phyloP scores from a whole-genome alignment of 2,113 vertebrate genomes.

The Muntiacus muntjak region DNA sequence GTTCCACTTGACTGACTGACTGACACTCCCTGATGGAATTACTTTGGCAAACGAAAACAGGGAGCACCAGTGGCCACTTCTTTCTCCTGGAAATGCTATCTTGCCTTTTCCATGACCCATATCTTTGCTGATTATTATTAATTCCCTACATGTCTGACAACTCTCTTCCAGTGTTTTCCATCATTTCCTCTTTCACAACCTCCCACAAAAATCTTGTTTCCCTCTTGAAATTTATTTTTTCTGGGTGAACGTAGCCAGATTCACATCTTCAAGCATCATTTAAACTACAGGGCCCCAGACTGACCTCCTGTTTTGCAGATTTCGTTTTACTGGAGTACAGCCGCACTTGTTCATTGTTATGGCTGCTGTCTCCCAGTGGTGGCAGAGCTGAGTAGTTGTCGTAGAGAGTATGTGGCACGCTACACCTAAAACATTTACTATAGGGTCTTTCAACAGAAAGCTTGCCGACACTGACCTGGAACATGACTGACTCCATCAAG shows the following conservation, averaged over 20 bases:
- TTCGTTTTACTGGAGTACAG: not conserved
- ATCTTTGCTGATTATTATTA: not conserved
- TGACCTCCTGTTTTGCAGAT: not conserved
- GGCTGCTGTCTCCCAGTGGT: not conserved
- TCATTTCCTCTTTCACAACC: not conserved
- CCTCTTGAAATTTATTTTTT: not conserved
- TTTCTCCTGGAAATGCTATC: not conserved
- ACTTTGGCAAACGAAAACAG: not conserved
- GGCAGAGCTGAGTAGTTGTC: not conserved
- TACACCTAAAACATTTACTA: not conserved
- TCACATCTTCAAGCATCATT: not conserved
- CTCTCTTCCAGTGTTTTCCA: not conserved
- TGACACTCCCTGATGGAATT: not conserved
- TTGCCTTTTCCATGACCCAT: not conserved
- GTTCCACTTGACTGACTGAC: not conserved
- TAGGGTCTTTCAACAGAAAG: not conserved
- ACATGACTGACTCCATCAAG: not conserved
- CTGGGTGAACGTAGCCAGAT: not conserved
- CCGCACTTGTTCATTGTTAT: not conserved
- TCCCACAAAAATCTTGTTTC: not conserved
- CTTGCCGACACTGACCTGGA: not conserved
- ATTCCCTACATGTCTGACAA: not conserved
- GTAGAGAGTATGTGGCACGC: not conserved
- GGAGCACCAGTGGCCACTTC: not conserved
- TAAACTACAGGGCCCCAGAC: not conserved